A percentile compares a stretch with the other conserved stretches of the same genome.
phyloP scores from a whole-genome alignment of 2,888 invertebrate species.

The Ctena decussata region DNA sequence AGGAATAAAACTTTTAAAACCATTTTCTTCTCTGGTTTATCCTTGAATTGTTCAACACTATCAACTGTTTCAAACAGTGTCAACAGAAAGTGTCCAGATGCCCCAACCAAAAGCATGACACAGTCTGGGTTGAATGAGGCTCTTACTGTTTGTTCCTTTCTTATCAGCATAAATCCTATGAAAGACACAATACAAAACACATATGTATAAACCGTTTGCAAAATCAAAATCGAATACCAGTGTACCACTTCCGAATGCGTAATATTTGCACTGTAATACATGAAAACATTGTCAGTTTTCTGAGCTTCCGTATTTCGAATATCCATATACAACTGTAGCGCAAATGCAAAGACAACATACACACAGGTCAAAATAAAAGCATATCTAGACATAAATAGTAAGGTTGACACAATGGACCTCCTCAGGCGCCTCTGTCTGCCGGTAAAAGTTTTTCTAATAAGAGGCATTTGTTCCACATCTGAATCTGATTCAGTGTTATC shows the following conservation, averaged over 20 bases:
- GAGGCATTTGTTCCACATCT: background rate
- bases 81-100: background rate
- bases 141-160: background rate
- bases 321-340: background rate
- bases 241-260: background rate
- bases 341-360: background rate
- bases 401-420: background rate
- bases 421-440: background rate
- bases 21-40: background rate
- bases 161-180: background rate
- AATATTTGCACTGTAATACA: background rate
- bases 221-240: background rate
- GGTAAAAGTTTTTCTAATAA: background rate
- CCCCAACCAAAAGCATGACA: background rate
- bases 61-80: background rate
- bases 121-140: background rate
- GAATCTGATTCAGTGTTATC: background rate
- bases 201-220: background rate
- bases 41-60: background rate
- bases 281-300: background rate
- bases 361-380: background rate
- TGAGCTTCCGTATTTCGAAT: background rate
- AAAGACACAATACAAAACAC: background rate
- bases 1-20: background rate
- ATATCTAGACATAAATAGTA: background rate